Conservation (phyloP, 2,797 vertebrate genomes). For the Momotus momota region DNA sequence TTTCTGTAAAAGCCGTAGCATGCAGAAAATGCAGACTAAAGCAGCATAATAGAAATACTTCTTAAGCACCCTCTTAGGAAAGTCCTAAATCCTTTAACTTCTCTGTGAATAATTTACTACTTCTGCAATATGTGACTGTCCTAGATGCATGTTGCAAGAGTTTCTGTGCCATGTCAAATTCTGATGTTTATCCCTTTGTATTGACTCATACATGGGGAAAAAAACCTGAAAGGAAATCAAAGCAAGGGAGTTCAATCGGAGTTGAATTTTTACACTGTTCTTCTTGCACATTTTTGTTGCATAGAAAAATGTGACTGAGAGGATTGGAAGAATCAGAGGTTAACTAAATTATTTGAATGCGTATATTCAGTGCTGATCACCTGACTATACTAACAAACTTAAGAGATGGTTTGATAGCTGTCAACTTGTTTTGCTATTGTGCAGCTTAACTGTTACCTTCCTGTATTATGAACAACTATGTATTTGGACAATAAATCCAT, state of each 20-base stretch:
- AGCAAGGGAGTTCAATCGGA: not conserved
- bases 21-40: not conserved
- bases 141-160: not conserved
- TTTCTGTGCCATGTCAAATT: constrained; percentile 14
- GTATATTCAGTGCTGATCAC: constrained; percentile 24
- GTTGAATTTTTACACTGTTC: not conserved
- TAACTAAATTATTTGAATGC: constrained; percentile 44
- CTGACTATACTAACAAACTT: constrained; percentile 49
- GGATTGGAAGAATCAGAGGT: constrained; percentile 22
- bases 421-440: constrained; percentile 76
- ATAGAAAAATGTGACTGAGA: constrained; percentile 30
- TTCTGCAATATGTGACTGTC: constrained; percentile 22
- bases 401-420: constrained; percentile 60
- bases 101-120: not conserved
- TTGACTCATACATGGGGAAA: not conserved
- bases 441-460: constrained; percentile 67
- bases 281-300: constrained; percentile 1
- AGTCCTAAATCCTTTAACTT: not conserved
- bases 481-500: constrained; percentile 72
- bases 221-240: not conserved
- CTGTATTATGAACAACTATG: constrained; percentile 69
- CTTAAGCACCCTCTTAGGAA: not conserved
- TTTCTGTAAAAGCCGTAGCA: not conserved
- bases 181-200: not conserved
- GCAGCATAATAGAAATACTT: not conserved